phyloP scores from a whole-genome alignment of 2,797 vertebrate species.

The Urocyon cinereoargenteus region DNA sequence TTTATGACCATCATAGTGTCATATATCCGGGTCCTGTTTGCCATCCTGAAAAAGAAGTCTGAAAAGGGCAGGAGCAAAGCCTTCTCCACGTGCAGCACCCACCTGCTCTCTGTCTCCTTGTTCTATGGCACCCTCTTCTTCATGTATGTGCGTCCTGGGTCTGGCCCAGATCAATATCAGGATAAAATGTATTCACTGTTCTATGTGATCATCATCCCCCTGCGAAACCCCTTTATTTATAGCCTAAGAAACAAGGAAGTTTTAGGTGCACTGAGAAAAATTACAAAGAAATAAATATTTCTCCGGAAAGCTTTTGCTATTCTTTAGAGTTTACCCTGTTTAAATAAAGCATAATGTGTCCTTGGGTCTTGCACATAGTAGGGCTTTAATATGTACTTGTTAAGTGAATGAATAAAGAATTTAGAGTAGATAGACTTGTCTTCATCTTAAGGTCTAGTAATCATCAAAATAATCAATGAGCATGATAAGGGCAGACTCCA shows the following conservation, averaged over 20 bases:
- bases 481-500: no score
- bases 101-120: conserved; percentile 66
- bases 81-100: not conserved
- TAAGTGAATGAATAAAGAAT: not conserved
- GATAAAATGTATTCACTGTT: conserved; percentile 69
- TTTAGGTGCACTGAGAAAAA: conserved; percentile 20
- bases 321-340: not conserved
- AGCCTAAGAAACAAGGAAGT: conserved; percentile 77
- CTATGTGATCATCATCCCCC: conserved; percentile 68
- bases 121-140: conserved; percentile 73
- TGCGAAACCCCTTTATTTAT: conserved; percentile 75
- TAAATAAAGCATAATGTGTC: not conserved
- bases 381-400: not conserved
- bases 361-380: not conserved
- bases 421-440: not conserved
- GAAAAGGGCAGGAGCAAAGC: not conserved
- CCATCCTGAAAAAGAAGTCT: not conserved
- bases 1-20: not conserved
- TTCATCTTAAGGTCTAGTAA: not conserved
- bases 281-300: not conserved
- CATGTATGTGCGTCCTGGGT: conserved; percentile 65
- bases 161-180: conserved; percentile 1
- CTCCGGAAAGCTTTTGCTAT: not conserved
- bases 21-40: not conserved
- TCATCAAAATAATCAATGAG: not conserved